phyloP scores from a whole-genome alignment of 30 jellyfish, hydroid and myxozoan species.

The Cassiopea xamachana region DNA sequence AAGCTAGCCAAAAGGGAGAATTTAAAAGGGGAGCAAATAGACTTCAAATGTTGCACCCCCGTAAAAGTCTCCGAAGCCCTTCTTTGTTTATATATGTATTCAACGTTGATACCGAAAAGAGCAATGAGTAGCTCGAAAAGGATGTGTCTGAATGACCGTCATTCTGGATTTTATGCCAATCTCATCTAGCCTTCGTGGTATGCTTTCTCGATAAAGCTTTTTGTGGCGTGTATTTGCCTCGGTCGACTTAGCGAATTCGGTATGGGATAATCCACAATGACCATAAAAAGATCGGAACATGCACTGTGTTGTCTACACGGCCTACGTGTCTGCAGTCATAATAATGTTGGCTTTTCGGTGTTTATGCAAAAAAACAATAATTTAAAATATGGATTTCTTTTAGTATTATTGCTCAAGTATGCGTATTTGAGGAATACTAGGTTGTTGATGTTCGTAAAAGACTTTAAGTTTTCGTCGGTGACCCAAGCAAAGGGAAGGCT shows the following conservation, averaged over 20 bases:
- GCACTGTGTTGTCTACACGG: slow-evolving; percentile 54
- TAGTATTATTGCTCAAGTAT: slow-evolving; percentile 2
- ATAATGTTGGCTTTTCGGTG: slow-evolving; percentile 46
- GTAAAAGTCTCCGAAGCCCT: too few relatives aligned
- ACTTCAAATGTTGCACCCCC: too few relatives aligned
- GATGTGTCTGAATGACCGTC: too few relatives aligned
- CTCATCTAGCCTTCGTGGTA: slow-evolving; percentile 20
- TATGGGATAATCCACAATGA: slow-evolving; percentile 42
- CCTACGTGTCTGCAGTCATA: slow-evolving; percentile 42
- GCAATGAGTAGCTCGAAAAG: too few relatives aligned
- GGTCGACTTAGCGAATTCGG: slow-evolving; percentile 18
- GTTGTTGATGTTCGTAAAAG: slow-evolving; percentile 12
- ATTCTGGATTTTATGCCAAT: slow-evolving; percentile 10
- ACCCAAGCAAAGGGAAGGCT: slow-evolving; percentile 10
- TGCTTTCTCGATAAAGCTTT: neutral
- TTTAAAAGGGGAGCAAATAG: too few relatives aligned
- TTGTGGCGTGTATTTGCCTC: slow-evolving; percentile 39
- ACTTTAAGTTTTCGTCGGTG: slow-evolving; percentile 5
- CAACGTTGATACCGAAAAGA: too few relatives aligned
- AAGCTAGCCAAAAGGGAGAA: too few relatives aligned
- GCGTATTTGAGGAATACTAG: slow-evolving; percentile 1
- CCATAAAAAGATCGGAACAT: slow-evolving; percentile 41
- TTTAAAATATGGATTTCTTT: slow-evolving; percentile 10
- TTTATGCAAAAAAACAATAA: slow-evolving; percentile 28
- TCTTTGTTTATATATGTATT: too few relatives aligned